Conservation (phyloP, 2,797 vertebrate genomes). For the Rallus crepitans region DNA sequence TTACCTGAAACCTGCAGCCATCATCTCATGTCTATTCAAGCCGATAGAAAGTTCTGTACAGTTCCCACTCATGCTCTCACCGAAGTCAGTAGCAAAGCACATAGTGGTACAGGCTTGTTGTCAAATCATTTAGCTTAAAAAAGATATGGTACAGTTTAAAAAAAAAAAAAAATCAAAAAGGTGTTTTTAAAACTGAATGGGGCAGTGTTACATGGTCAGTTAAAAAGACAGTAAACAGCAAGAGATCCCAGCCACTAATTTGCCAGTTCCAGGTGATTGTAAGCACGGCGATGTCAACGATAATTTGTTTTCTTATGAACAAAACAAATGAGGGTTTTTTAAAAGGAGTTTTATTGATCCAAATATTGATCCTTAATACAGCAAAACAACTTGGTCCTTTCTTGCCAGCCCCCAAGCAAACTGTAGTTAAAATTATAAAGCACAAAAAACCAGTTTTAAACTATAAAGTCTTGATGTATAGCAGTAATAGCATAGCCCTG, state of each 20-base stretch:
- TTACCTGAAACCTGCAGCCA: conserved; percentile 18
- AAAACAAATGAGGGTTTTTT: neutral
- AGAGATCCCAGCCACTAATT: neutral
- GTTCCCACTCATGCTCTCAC: neutral
- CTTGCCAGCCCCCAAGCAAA: neutral
- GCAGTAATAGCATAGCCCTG: neutral
- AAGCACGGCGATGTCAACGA: neutral
- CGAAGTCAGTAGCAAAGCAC: neutral
- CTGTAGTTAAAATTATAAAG: neutral
- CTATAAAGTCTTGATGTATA: neutral
- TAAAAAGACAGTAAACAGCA: neutral
- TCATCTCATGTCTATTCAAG: neutral
- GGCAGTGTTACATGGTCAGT: conserved; percentile 1
- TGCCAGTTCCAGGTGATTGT: neutral
- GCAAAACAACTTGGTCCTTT: neutral
- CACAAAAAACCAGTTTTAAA: neutral
- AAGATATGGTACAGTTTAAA: neutral
- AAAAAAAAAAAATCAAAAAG: neutral
- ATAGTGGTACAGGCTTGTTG: neutral
- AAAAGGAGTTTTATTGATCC: neutral
- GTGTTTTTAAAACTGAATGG: conserved; percentile 19
- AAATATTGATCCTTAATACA: neutral
- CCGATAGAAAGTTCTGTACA: neutral
- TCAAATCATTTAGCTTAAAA: conserved; percentile 45
- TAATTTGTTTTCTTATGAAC: neutral